These are phyloP conservation scores for Eristalinus sepulchralis DNA, from an alignment of 2,888 invertebrate species.

Conservation along the genomic window DNA sequence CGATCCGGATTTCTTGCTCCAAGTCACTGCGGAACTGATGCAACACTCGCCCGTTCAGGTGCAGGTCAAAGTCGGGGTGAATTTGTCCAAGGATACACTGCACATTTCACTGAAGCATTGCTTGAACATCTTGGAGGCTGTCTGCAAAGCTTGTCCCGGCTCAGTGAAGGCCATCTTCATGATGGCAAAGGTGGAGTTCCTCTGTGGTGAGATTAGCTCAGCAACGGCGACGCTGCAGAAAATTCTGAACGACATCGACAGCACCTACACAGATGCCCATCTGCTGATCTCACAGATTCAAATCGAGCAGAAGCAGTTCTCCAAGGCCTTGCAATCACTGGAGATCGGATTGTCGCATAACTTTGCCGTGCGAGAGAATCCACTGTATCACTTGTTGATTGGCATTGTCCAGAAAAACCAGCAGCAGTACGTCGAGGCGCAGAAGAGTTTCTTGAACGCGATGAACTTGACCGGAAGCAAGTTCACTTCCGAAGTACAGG, in stretches of 20 bases:
- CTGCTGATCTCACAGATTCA: constrained; percentile 93
- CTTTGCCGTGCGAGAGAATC: constrained; percentile 95
- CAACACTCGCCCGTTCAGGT: constrained; percentile 87
- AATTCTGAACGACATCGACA: constrained; percentile 88
- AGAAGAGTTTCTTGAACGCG: constrained; percentile 89
- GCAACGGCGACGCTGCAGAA: constrained; percentile 88
- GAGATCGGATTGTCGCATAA: constrained; percentile 95
- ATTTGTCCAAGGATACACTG: constrained; percentile 81
- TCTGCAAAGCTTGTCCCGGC: constrained; percentile 92
- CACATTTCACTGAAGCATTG: constrained; percentile 83
- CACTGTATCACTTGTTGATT: constrained; percentile 92
- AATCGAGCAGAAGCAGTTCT: constrained; percentile 86
- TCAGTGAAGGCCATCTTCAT: constrained; percentile 86
- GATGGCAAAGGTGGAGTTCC: constrained; percentile 90
- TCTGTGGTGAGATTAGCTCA: constrained; percentile 88
- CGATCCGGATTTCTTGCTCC: constrained; percentile 93
- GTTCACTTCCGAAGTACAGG: constrained; percentile 49
- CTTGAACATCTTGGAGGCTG: constrained; percentile 86
- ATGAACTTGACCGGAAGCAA: constrained; percentile 84
- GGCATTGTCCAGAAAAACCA: constrained; percentile 91
- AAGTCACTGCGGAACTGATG: constrained; percentile 89
- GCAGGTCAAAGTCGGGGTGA: constrained; percentile 80
- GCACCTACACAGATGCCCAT: constrained; percentile 91
- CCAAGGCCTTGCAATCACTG: constrained; percentile 91
- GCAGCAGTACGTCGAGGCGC: constrained; percentile 86